These are phyloP conservation scores for Melieria picta DNA, from an alignment of 2,888 invertebrate species.

Conservation along the genomic window DNA sequence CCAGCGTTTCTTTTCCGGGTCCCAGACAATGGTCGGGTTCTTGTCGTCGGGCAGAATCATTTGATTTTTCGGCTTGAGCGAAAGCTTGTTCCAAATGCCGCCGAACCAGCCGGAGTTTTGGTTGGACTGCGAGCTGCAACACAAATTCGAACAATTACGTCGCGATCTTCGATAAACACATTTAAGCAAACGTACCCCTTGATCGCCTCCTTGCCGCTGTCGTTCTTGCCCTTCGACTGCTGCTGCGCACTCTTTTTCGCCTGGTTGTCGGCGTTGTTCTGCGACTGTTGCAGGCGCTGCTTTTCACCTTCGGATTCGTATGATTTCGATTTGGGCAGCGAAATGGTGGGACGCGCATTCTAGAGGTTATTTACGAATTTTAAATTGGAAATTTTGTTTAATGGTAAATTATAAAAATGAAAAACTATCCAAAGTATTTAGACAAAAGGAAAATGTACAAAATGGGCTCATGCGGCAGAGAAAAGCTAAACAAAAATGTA, in stretches of 20 bases:
- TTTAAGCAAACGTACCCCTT: conserved; percentile 34
- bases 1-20: conserved; percentile 87
- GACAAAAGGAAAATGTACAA: no score
- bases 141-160: not conserved
- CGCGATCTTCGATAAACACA: not conserved
- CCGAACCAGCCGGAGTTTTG: conserved; percentile 81
- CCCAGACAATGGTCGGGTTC: conserved; percentile 94
- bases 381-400: conserved; percentile 35
- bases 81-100: conserved; percentile 84
- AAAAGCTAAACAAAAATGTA: no score
- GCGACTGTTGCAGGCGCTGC: conserved; percentile 33
- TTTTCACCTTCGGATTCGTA: conserved; percentile 57
- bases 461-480: no score
- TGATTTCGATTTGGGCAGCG: conserved; percentile 69
- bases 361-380: conserved; percentile 40
- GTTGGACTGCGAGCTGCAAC: conserved; percentile 48
- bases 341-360: conserved; percentile 67
- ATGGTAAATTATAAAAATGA: not conserved
- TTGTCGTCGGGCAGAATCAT: conserved; percentile 96
- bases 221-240: conserved; percentile 31
- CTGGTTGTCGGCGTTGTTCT: conserved; percentile 32
- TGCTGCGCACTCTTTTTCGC: conserved; percentile 32
- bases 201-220: conserved; percentile 32
- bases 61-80: conserved; percentile 88
- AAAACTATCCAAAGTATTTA: no score